Conservation (phyloP, 2,888 invertebrate species). For the Trypoxylon attenuatum region DNA sequence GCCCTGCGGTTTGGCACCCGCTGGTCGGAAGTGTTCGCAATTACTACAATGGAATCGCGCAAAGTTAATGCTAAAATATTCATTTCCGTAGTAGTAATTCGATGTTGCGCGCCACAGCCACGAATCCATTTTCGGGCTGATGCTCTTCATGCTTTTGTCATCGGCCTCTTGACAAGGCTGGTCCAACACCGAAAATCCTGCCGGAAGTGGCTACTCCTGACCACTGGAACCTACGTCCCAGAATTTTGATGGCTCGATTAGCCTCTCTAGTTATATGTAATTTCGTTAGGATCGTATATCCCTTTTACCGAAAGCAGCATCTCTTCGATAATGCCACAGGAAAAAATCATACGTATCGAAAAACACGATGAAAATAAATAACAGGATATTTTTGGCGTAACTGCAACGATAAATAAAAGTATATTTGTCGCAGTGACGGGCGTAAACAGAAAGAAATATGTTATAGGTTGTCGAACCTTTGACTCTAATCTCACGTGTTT, state of each 20-base stretch:
- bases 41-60: constrained; percentile 67
- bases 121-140: constrained; percentile 20
- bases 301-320: background rate
- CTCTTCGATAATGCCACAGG: background rate
- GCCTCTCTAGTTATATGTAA: constrained; percentile 15
- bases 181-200: constrained; percentile 22
- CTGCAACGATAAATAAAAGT: constrained; percentile 28
- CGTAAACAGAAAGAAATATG: constrained; percentile 39
- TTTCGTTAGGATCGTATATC: too few relatives aligned
- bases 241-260: constrained; percentile 45
- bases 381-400: constrained; percentile 6
- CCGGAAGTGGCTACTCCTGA: constrained; percentile 23
- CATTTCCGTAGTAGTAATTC: constrained; percentile 59
- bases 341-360: too few relatives aligned
- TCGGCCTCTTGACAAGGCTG: background rate
- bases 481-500: constrained; percentile 26
- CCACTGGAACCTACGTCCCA: constrained; percentile 15
- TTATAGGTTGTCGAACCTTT: constrained; percentile 10
- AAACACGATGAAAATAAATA: constrained; percentile 15
- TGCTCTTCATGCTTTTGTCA: constrained; percentile 12
- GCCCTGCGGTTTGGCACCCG: constrained; percentile 70
- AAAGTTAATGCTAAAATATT: constrained; percentile 69
- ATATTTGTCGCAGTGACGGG: background rate
- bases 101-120: background rate
- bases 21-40: constrained; percentile 68